These are phyloP conservation scores for Planococcus citri DNA, from an alignment of 1,140 invertebrate genomes.

Conservation along the genomic window DNA sequence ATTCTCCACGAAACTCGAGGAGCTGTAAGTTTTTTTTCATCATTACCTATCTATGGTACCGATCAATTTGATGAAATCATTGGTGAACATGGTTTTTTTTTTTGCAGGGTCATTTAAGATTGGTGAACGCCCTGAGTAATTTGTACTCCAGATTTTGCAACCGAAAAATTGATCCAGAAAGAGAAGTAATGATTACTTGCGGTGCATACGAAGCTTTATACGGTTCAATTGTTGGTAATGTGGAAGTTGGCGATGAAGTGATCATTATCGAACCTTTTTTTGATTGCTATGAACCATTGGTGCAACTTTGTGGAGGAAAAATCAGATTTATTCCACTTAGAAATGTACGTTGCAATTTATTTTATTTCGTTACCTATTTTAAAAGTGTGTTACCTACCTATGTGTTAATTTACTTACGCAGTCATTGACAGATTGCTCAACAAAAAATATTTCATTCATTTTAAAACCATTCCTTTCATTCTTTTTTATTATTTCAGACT, in stretches of 20 bases:
- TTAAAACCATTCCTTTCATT: no score
- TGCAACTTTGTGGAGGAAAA: constrained; percentile 69
- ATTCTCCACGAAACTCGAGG: constrained; percentile 85
- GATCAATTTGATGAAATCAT: no score
- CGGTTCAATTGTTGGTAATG: constrained; percentile 67
- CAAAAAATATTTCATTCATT: no score
- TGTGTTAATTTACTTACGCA: no score
- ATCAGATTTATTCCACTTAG: constrained; percentile 77
- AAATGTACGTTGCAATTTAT: constrained; percentile 38
- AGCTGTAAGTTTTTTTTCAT: constrained; percentile 64
- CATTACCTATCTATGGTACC: no score
- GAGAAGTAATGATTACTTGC: constrained; percentile 72
- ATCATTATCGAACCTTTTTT: constrained; percentile 98
- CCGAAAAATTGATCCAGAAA: constrained; percentile 59
- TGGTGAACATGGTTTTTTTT: no score
- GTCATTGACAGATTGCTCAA: no score
- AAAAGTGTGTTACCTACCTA: no score
- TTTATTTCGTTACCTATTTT: background rate
- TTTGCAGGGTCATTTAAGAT: constrained; percentile 56
- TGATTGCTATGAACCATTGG: constrained; percentile 95
- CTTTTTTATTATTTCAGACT: background rate
- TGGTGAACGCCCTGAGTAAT: constrained; percentile 71
- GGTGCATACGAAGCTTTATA: constrained; percentile 88
- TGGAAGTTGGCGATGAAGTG: constrained; percentile 76
- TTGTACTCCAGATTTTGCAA: constrained; percentile 70